A percentile compares a stretch with the other conserved stretches of the same genome.
phyloP scores from a whole-genome alignment of 2,888 invertebrate species.

The Epistrophella euchroma region DNA sequence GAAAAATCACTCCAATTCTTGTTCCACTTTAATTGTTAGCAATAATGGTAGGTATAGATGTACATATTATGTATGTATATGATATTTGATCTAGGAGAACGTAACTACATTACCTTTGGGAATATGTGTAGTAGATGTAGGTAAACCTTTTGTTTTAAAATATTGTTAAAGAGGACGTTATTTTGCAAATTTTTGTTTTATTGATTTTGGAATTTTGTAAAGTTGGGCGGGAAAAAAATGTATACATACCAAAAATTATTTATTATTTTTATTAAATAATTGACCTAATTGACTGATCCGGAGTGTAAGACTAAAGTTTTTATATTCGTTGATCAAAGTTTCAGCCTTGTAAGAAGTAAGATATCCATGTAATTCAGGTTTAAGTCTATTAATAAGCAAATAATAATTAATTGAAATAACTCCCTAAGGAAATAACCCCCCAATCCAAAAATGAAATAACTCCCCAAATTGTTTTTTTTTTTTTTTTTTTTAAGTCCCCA shows the following conservation, averaged over 20 bases:
- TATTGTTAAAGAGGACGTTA: neutral
- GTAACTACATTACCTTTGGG: neutral
- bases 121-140: neutral
- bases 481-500: no score
- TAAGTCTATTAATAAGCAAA: no score
- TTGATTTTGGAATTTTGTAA: neutral
- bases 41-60: neutral
- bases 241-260: neutral
- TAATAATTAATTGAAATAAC: no score
- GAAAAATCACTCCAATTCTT: slow-evolving; percentile 69
- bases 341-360: no score
- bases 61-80: no score
- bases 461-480: no score
- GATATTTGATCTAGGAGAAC: neutral
- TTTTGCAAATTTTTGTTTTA: neutral
- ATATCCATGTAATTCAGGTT: no score
- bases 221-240: neutral
- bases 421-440: no score
- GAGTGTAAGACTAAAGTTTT: no score
- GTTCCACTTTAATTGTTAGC: slow-evolving; percentile 53
- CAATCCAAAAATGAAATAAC: no score
- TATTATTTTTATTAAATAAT: neutral
- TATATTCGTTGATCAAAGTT: no score
- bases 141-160: slow-evolving; percentile 4
- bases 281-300: no score